Percentiles rank a stretch among this genome's conserved stretches.
Conservation (phyloP, 2,113 vertebrate species). For the Manacus vitellinus region DNA sequence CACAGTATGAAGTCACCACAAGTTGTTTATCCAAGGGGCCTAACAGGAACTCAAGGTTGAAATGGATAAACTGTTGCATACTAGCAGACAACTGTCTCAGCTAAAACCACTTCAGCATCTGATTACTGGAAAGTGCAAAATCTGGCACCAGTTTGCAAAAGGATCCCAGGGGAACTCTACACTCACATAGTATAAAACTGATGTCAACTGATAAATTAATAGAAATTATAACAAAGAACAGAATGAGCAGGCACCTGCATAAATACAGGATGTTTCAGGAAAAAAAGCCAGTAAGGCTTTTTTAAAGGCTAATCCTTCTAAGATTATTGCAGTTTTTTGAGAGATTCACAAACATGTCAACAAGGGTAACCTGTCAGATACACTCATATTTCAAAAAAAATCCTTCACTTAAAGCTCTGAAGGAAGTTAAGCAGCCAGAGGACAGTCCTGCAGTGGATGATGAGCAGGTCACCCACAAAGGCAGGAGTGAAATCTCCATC, state of each 20-base stretch:
- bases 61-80: neutral
- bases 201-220: neutral
- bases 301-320: neutral
- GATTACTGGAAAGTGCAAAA: neutral
- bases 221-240: neutral
- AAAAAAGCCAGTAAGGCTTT: neutral
- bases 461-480: neutral
- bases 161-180: neutral
- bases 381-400: neutral
- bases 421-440: neutral
- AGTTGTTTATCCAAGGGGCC: constrained; percentile 38
- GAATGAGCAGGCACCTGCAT: neutral
- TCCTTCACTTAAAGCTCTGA: neutral
- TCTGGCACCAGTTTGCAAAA: neutral
- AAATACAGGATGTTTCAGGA: neutral
- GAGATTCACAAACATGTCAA: neutral
- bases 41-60: constrained; percentile 8
- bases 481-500: neutral
- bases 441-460: neutral
- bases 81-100: neutral
- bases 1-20: constrained; percentile 18
- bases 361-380: neutral
- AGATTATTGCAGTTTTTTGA: neutral
- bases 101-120: neutral
- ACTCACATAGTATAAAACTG: neutral